Evolutionary conservation across 1,140 invertebrate species (phyloP).

Genomic region (Neodiprion pinetum): DNA sequence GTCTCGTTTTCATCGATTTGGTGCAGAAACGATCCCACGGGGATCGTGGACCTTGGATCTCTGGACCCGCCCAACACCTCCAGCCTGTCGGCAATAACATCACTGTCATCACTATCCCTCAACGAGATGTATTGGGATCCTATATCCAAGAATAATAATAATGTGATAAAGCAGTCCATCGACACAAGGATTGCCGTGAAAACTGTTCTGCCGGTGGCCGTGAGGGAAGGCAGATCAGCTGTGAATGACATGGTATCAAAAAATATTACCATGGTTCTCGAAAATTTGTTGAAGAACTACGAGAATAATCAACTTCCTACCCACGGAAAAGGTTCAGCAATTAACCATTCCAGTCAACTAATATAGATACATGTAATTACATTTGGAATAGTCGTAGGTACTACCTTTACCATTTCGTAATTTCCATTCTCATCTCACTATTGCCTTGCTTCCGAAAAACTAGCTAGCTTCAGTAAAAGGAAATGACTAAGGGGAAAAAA

Average conservation of each 20-base stretch:
- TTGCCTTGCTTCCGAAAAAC: too few species aligned
- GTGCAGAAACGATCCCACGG: neutral
- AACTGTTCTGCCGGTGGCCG: conserved; percentile 6
- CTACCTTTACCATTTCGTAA: too few species aligned
- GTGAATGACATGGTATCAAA: conserved; percentile 75
- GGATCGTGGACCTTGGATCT: neutral
- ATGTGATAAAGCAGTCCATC: conserved; percentile 6
- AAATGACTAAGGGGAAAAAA: too few species aligned
- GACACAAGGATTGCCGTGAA: neutral
- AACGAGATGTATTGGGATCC: neutral
- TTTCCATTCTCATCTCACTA: too few species aligned
- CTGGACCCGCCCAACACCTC: neutral
- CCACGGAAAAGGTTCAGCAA: conserved; percentile 74
- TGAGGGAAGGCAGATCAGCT: conserved; percentile 59
- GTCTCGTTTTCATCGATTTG: neutral
- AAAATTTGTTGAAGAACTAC: conserved; percentile 88
- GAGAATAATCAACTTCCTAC: conserved; percentile 89
- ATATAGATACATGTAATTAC: too few species aligned
- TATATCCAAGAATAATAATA: conserved; percentile 21
- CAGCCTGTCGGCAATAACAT: neutral
- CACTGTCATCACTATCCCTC: neutral
- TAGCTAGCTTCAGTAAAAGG: too few species aligned
- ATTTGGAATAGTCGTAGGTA: too few species aligned
- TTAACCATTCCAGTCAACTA: neutral
- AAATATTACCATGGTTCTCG: conserved; percentile 83